These are phyloP conservation scores for Leptatherina wallacei DNA, from an alignment of 2,797 vertebrate species.

Conservation along the genomic window DNA sequence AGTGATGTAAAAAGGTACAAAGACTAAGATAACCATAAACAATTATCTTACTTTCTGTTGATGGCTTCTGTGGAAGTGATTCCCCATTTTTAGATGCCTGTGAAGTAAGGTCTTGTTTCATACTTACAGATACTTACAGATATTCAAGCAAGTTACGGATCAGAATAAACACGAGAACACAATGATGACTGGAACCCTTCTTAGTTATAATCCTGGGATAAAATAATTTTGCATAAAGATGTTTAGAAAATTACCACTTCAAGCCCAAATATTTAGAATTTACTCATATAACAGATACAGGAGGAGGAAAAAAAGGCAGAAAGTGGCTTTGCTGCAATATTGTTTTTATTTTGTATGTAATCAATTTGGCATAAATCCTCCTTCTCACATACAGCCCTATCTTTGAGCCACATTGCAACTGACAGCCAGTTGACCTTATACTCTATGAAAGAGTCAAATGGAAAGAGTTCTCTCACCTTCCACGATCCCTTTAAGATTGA, in stretches of 20 bases:
- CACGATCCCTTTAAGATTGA: neutral
- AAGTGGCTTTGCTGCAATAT: neutral
- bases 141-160: no score
- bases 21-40: conserved; percentile 25
- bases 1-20: conserved; percentile 23
- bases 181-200: no score
- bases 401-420: conserved; percentile 21
- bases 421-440: conserved; percentile 18
- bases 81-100: neutral
- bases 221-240: no score
- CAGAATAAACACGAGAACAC: no score
- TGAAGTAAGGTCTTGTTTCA: neutral
- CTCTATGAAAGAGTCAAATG: conserved; percentile 21
- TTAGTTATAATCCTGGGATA: no score
- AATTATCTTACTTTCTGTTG: neutral
- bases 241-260: no score
- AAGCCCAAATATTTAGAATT: no score
- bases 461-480: conserved; percentile 16
- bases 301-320: no score
- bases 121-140: no score
- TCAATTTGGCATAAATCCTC: conserved; percentile 10
- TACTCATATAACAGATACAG: no score
- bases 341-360: conserved; percentile 25
- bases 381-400: neutral
- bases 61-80: neutral